Evolutionary conservation across 1,140 invertebrate genomes (phyloP).

Genomic region (Neodiprion fabricii): DNA sequence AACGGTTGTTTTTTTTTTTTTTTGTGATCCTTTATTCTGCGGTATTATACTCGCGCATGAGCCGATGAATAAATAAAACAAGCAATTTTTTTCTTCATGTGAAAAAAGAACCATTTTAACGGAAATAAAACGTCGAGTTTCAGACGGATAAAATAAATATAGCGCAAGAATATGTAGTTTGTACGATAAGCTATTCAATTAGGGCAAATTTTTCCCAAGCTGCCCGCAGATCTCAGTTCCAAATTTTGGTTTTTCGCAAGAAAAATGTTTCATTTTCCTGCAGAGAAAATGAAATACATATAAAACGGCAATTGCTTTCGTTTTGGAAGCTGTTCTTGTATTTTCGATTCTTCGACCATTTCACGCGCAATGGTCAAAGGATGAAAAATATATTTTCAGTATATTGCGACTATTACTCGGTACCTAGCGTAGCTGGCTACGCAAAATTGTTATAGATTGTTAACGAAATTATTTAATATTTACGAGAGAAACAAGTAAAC

Average conservation of each 20-base stretch:
- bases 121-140: background rate
- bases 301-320: constrained; percentile 17
- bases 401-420: constrained; percentile 19
- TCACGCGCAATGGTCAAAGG: background rate
- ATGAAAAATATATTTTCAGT: constrained; percentile 10
- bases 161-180: background rate
- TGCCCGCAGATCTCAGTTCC: constrained; percentile 28
- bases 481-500: constrained; percentile 6
- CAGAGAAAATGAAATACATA: constrained; percentile 17
- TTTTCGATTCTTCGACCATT: background rate
- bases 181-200: constrained; percentile 16
- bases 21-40: background rate
- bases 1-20: background rate
- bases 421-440: constrained; percentile 41
- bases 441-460: constrained; percentile 28
- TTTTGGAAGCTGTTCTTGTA: constrained; percentile 14
- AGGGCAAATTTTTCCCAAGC: constrained; percentile 22
- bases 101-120: too few relatives aligned
- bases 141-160: background rate
- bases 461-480: constrained; percentile 13
- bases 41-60: background rate
- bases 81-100: background rate
- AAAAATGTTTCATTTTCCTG: constrained; percentile 11
- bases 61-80: background rate
- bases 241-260: constrained; percentile 19